Percentiles rank a stretch among this genome's conserved stretches.
Conservation (phyloP, 2,888 invertebrate species). For the Pristionchus fissidentatus region DNA sequence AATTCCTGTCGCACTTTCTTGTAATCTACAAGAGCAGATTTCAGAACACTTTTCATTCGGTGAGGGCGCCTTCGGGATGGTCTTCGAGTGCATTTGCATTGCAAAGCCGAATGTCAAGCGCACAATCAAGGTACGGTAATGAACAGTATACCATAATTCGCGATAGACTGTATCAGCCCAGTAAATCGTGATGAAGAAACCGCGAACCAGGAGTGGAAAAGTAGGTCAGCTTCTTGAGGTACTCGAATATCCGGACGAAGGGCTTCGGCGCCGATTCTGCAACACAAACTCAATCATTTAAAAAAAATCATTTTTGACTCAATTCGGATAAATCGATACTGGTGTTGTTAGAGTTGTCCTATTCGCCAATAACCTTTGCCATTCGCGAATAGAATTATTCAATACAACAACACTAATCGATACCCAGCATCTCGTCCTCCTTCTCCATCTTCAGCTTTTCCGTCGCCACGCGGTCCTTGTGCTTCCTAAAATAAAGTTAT, state of each 20-base stretch:
- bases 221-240: conserved; percentile 16
- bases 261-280: neutral
- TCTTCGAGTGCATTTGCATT: conserved; percentile 5
- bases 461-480: conserved; percentile 23
- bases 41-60: too few species aligned
- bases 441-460: conserved; percentile 35
- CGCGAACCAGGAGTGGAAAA: conserved; percentile 7
- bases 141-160: neutral
- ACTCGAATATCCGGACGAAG: neutral
- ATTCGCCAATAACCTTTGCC: neutral
- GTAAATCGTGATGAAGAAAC: too few species aligned
- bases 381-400: too few species aligned
- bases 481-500: neutral
- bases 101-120: neutral
- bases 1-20: neutral
- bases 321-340: neutral
- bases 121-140: conserved; percentile 11
- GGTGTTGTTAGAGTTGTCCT: neutral
- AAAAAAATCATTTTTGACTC: neutral
- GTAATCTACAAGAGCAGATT: conserved; percentile 7
- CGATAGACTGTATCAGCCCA: neutral
- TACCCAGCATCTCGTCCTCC: conserved; percentile 31
- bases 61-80: too few species aligned
- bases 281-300: too few species aligned
- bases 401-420: too few species aligned